Evolutionary conservation across 2,797 vertebrate species (phyloP).

Genomic region (Gymnothorax reevesii): DNA sequence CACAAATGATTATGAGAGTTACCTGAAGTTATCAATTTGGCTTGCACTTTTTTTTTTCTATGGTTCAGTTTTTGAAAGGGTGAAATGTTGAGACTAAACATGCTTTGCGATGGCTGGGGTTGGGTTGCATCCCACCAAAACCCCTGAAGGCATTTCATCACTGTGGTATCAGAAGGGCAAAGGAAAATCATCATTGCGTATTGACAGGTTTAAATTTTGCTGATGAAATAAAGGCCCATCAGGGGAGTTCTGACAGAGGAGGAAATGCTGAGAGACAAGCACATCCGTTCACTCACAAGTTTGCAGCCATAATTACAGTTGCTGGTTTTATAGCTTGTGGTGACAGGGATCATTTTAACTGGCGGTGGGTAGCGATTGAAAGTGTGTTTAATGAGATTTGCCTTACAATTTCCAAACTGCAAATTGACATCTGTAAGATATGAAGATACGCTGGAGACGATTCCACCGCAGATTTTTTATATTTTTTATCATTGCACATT

Average conservation of each 20-base stretch:
- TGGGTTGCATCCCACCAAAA: not conserved
- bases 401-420: slow-evolving; percentile 23
- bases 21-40: not conserved
- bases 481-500: slow-evolving; percentile 17
- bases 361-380: slow-evolving; percentile 23
- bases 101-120: not conserved
- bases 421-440: slow-evolving; percentile 29
- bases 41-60: not conserved
- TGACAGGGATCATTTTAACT: slow-evolving; percentile 31
- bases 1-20: not conserved
- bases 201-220: not conserved
- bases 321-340: slow-evolving; percentile 29
- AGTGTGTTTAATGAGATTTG: slow-evolving; percentile 23
- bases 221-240: not conserved
- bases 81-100: not conserved
- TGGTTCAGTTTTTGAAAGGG: not conserved
- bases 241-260: not conserved
- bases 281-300: slow-evolving; percentile 24
- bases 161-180: not conserved
- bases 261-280: slow-evolving; percentile 26
- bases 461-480: slow-evolving; percentile 13
- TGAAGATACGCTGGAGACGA: slow-evolving; percentile 18
- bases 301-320: slow-evolving; percentile 26
- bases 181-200: not conserved
- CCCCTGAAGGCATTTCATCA: not conserved